Conservation (phyloP, 2,888 invertebrate species). For the Hypomecis atomaria region DNA sequence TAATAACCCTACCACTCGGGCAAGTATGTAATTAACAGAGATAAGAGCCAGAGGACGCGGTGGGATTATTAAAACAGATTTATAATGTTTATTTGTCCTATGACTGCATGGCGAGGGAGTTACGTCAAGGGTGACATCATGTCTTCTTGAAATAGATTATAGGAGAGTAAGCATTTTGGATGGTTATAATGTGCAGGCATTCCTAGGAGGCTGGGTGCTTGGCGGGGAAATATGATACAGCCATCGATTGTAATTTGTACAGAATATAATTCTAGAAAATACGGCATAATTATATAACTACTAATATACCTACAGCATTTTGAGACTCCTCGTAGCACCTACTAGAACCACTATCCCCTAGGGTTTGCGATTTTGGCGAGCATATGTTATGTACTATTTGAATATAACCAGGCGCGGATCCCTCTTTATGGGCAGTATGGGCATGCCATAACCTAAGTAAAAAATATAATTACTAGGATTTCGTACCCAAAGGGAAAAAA, state of each 20-base stretch:
- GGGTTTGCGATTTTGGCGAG: no score
- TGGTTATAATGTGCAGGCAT: slow-evolving; percentile 3
- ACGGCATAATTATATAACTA: no score
- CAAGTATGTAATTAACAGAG: slow-evolving; percentile 4
- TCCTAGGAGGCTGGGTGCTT: not conserved
- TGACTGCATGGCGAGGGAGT: slow-evolving; percentile 26
- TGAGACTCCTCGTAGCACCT: no score
- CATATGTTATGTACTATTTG: no score
- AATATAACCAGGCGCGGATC: no score
- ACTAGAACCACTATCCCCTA: no score
- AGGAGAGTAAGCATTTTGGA: slow-evolving; percentile 13
- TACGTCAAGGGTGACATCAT: slow-evolving; percentile 36
- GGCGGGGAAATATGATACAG: not conserved
- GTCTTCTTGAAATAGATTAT: slow-evolving; percentile 25
- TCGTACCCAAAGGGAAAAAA: no score
- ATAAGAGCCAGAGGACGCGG: slow-evolving; percentile 17
- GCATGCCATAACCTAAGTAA: no score
- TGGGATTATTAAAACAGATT: slow-evolving; percentile 37
- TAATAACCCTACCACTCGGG: not conserved
- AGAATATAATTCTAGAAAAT: no score
- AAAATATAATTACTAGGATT: no score
- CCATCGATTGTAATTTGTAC: not conserved
- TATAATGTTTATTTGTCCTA: slow-evolving; percentile 33
- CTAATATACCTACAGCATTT: no score
- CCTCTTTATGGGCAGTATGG: no score